Base-by-base conservation (phyloP, 2,797 vertebrate genomes). In the Trichosurus vulpecula region DNA sequence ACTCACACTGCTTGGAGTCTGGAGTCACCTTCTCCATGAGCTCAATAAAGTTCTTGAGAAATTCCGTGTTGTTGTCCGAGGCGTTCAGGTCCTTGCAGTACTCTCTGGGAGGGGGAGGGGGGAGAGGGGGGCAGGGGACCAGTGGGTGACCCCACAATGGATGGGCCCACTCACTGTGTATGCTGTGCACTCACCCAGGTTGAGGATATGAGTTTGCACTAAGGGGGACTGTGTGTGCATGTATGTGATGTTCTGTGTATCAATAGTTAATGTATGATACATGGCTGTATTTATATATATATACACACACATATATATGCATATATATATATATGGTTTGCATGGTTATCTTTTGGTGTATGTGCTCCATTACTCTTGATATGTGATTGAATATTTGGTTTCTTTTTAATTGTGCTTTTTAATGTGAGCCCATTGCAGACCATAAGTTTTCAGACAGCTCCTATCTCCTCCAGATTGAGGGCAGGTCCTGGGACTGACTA, bases 1-100 rank as follows among this genome's bases (percentile, higher is more conserved):
- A 98, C 99, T 99, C 98, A 99, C 99, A 99, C 98, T 99, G 99
- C 98, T 99, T 99, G 97, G 99, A 99, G 98, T 99, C 99, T 6
- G 99, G 99, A 6, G 99, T 99, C 98, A 99, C 99, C 98, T 99
- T 99, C 99, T 99, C 99, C 99, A 99, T 99, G 95, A 99, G 99
- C 95, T 99, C 99, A 95, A 99, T 99, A 98, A 99, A 99, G 99
- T 99, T 99, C 97, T 99, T 99, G 98, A 99, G 99, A 98, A 99
- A 99, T 98, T 99, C 99, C 0, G 99, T 99, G 99, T 99, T 99
- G 99, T 99, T 99, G 98, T 99, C 99, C 92, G 99, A 99, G 98
- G 99, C 99, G 98, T 99, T 99, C 98, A 99, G 99, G 96, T 99
- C 99, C 98, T 99, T 99, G 99, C 99, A 99, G 98, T 99, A 99